A percentile compares a stretch with the other conserved stretches of the same genome.
These are phyloP conservation scores for Salticus scenicus DNA, from an alignment of 2,888 invertebrate species.

Conservation along the genomic window DNA sequence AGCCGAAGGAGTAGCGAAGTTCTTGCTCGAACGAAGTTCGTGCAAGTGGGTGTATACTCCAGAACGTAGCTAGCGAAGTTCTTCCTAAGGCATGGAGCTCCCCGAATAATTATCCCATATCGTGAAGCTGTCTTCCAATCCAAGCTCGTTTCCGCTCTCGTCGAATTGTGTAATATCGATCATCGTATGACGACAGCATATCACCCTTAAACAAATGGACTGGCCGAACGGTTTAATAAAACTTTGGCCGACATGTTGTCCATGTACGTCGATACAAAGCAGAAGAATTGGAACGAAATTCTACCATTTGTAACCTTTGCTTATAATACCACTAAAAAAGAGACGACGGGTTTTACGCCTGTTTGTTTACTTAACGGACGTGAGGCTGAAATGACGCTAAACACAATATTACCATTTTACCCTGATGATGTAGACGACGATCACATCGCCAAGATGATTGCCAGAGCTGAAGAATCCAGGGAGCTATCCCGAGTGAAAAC, in stretches of 20 bases:
- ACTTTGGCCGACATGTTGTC: constrained; percentile 21
- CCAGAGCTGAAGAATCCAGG: constrained; percentile 26
- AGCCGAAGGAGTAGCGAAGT: constrained; percentile 25
- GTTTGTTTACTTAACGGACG: constrained; percentile 18
- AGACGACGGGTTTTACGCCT: background rate
- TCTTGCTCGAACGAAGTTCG: constrained; percentile 67
- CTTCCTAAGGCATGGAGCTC: constrained; percentile 44
- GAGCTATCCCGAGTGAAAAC: background rate
- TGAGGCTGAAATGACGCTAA: constrained; percentile 21
- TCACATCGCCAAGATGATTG: background rate
- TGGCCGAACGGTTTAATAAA: background rate
- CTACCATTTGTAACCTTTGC: constrained; percentile 22
- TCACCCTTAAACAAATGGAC: background rate
- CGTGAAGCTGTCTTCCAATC: constrained; percentile 9
- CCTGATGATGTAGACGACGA: background rate
- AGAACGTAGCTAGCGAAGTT: no score
- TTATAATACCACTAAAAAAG: constrained; percentile 6
- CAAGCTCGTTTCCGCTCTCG: background rate
- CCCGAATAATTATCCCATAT: background rate
- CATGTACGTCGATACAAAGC: constrained; percentile 7
- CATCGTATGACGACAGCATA: background rate
- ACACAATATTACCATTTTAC: background rate
- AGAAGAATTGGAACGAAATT: constrained; percentile 22
- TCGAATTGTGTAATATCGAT: no score
- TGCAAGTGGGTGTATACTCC: no score